Conservation (phyloP, 2,113 vertebrate species). For the Stercorarius parasiticus region DNA sequence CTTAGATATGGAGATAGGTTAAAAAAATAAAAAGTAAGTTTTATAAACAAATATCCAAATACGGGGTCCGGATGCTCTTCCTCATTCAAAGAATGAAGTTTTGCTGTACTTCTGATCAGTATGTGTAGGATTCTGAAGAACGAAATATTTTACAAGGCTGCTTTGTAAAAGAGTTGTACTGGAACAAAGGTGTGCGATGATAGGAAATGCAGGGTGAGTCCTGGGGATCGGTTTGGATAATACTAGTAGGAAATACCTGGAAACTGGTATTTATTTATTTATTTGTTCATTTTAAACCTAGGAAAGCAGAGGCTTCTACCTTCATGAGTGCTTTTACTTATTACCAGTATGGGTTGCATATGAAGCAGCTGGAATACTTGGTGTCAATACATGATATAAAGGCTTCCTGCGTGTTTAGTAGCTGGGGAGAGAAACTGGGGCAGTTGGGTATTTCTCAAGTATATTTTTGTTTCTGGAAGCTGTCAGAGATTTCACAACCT, state of each 20-base stretch:
- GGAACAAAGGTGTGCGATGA: slow-evolving; percentile 19
- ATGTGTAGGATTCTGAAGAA: slow-evolving; percentile 43
- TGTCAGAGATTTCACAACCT: slow-evolving; percentile 48
- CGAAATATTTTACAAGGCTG: slow-evolving; percentile 36
- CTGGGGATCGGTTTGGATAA: background rate
- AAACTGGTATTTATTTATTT: background rate
- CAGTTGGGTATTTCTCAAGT: slow-evolving; percentile 50
- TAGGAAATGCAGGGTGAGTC: slow-evolving; percentile 49
- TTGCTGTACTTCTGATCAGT: slow-evolving; percentile 29
- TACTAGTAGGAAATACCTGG: background rate
- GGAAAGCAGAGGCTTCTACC: background rate
- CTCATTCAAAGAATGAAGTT: background rate
- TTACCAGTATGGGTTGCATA: background rate
- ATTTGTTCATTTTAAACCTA: background rate
- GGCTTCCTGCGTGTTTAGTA: background rate
- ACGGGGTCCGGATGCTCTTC: background rate
- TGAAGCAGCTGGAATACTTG: background rate
- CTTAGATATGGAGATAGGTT: background rate
- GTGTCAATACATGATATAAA: background rate
- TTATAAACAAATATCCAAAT: background rate
- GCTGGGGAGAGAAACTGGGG: slow-evolving; percentile 21
- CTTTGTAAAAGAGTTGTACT: slow-evolving; percentile 32
- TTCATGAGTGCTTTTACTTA: background rate
- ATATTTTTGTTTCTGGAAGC: slow-evolving; percentile 49
- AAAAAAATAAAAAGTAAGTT: slow-evolving; percentile 5